Evolutionary conservation across 2,113 vertebrate species (phyloP).

Genomic region (Hyaena hyaena): DNA sequence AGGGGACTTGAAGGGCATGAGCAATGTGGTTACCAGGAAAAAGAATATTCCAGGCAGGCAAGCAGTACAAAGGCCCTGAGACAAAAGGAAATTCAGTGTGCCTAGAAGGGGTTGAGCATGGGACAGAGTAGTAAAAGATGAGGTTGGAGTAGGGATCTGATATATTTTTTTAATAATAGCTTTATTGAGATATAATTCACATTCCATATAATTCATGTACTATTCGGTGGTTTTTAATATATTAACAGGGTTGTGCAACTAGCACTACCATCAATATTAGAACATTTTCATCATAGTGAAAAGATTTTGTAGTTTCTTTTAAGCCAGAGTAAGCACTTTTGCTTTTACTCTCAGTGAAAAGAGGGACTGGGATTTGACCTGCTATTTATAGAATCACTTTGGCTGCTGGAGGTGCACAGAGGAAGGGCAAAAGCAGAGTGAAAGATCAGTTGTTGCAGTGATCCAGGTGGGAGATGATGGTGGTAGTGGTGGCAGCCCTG

Average conservation of each 20-base stretch:
- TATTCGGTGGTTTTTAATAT: not conserved
- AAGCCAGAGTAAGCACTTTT: not conserved
- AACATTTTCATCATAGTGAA: not conserved
- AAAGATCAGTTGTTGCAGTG: not conserved
- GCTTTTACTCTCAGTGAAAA: slow-evolving; percentile 4
- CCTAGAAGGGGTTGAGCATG: not conserved
- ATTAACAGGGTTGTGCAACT: not conserved
- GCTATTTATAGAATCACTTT: not conserved
- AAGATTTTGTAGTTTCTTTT: not conserved
- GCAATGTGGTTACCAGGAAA: not conserved
- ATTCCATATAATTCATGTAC: not conserved
- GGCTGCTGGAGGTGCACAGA: not conserved
- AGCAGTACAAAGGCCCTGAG: not conserved
- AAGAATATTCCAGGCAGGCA: not conserved
- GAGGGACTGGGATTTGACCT: not conserved
- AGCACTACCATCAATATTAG: not conserved
- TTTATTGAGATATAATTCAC: not conserved
- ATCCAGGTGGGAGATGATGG: not conserved
- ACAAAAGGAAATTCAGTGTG: not conserved
- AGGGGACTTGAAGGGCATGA: not conserved
- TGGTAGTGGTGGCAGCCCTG: not conserved
- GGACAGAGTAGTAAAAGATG: not conserved
- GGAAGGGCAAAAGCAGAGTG: not conserved
- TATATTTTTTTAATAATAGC: not conserved
- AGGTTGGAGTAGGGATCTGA: not conserved